Conservation (phyloP, 2,113 vertebrate genomes). For the Hemiscyllium ocellatum region DNA sequence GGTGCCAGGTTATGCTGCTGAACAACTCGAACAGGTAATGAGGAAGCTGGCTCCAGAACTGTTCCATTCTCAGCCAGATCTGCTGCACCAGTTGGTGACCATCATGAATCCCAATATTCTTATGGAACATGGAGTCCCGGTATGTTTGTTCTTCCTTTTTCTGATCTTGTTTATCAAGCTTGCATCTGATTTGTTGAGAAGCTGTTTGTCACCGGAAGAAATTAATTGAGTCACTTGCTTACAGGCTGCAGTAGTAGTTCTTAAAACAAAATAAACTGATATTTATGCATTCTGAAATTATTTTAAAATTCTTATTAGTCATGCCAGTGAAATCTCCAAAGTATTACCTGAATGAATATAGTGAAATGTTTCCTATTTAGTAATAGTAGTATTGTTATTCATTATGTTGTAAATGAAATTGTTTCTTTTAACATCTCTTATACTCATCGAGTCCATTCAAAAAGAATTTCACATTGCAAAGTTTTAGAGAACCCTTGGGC, state of each 20-base stretch:
- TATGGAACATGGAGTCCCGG: conserved; percentile 95
- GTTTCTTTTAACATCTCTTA: not conserved
- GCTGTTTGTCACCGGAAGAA: not conserved
- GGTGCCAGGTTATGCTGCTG: conserved; percentile 87
- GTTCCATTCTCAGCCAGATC: conserved; percentile 92
- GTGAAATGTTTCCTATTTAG: not conserved
- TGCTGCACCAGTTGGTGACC: conserved; percentile 92
- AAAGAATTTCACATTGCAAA: not conserved
- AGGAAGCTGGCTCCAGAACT: conserved; percentile 89
- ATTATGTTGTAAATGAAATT: not conserved
- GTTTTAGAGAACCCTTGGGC: not conserved
- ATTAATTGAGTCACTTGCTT: not conserved
- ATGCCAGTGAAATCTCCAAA: not conserved
- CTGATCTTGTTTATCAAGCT: not conserved
- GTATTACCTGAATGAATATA: not conserved
- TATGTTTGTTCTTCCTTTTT: conserved; percentile 52
- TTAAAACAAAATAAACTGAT: not conserved
- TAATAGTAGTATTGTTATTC: not conserved
- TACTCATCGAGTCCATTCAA: not conserved
- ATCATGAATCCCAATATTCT: conserved; percentile 97
- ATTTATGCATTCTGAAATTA: not conserved
- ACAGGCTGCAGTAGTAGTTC: not conserved
- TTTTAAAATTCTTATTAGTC: not conserved
- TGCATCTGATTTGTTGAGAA: not conserved
- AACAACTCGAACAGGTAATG: conserved; percentile 93